These are phyloP conservation scores for Nycticryphes semicollaris DNA, from an alignment of 2,113 vertebrate genomes.

Conservation along the genomic window DNA sequence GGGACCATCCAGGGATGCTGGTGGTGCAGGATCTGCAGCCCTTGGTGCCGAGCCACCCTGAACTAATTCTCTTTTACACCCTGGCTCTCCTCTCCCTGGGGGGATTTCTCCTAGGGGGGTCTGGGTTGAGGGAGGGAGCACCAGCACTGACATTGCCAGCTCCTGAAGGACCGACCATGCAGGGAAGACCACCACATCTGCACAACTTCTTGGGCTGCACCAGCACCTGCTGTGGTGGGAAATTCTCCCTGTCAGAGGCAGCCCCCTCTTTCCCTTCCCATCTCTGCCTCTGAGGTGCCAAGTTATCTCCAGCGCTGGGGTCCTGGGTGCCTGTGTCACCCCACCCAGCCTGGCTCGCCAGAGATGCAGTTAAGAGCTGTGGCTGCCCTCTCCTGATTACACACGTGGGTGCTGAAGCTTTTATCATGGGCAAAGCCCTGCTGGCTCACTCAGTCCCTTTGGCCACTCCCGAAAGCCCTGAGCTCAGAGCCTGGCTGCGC, in stretches of 20 bases:
- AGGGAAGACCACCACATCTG: neutral
- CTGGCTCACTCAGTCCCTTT: neutral
- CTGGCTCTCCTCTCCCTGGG: neutral
- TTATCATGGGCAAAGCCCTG: slow-evolving; percentile 57
- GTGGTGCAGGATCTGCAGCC: neutral
- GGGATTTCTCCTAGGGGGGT: neutral
- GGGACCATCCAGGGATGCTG: neutral
- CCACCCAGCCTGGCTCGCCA: slow-evolving; percentile 52
- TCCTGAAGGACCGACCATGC: rapidly evolving
- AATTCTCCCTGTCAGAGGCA: neutral
- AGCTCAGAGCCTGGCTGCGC: rapidly evolving
- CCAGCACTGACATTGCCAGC: neutral
- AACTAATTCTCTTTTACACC: neutral
- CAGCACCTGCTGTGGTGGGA: neutral
- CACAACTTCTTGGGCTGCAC: neutral
- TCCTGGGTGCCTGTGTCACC: slow-evolving; percentile 20
- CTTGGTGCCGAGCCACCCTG: neutral
- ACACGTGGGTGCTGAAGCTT: neutral
- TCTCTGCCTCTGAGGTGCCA: neutral
- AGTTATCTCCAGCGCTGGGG: slow-evolving; percentile 7
- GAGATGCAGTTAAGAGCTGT: slow-evolving; percentile 19
- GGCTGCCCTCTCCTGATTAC: slow-evolving; percentile 63
- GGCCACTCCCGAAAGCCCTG: rapidly evolving
- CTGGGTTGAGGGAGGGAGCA: neutral
- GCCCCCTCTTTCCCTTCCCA: neutral